Percentiles rank a stretch among this genome's conserved stretches.
These are phyloP conservation scores for Netelia virgata DNA, from an alignment of 2,888 invertebrate genomes.

Conservation along the genomic window DNA sequence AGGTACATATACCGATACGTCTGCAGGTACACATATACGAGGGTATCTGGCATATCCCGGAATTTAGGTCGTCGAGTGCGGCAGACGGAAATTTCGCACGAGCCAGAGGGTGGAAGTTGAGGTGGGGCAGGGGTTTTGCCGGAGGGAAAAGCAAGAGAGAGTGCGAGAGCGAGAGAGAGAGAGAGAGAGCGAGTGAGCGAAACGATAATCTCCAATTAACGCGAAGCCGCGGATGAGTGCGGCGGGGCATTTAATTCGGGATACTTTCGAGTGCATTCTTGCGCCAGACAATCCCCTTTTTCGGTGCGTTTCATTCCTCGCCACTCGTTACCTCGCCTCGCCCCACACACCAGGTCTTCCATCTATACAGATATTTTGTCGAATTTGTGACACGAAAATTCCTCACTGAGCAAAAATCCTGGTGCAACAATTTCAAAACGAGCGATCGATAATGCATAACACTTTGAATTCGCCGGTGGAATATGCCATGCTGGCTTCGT, in stretches of 20 bases:
- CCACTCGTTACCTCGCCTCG: conserved; percentile 29
- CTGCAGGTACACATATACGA: conserved; percentile 17
- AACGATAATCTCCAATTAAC: conserved; percentile 68
- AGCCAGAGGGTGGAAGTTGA: conserved; percentile 4
- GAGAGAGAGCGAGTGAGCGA: conserved; percentile 21
- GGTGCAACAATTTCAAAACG: conserved; percentile 32
- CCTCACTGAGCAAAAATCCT: conserved; percentile 33
- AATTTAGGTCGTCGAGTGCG: conserved; percentile 64
- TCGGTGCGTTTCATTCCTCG: conserved; percentile 34
- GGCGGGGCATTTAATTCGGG: conserved; percentile 62
- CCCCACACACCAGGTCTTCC: conserved; percentile 9
- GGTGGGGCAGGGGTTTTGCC: neutral
- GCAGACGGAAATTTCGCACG: conserved; percentile 64
- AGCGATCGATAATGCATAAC: conserved; percentile 49
- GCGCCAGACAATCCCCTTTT: conserved; percentile 44
- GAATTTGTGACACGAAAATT: conserved; percentile 38
- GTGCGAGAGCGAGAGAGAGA: conserved; percentile 3
- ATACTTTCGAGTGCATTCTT: conserved; percentile 62
- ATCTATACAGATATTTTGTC: neutral
- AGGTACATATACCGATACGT: neutral
- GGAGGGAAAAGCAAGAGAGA: neutral
- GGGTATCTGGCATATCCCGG: conserved; percentile 26
- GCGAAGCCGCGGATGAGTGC: conserved; percentile 58
- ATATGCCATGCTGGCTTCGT: neutral
- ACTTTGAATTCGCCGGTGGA: conserved; percentile 21